Conservation (phyloP, 1,140 invertebrate genomes). For the Oedothorax gibbosus region DNA sequence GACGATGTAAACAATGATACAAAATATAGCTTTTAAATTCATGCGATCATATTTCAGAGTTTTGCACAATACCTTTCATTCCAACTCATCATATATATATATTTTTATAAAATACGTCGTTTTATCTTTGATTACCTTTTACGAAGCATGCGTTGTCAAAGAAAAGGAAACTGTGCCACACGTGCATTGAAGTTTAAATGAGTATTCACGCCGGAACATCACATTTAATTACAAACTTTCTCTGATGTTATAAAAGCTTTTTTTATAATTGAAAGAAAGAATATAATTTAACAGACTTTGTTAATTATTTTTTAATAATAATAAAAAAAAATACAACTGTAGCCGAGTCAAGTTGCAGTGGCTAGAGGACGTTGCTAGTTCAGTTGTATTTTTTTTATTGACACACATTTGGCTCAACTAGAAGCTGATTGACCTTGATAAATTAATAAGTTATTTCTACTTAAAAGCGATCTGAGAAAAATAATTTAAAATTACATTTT, state of each 20-base stretch:
- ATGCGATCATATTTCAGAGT: background rate
- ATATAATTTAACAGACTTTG: constrained; percentile 1
- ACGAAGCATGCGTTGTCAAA: constrained; percentile 31
- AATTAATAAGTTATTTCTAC: too few species aligned
- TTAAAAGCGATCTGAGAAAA: too few species aligned
- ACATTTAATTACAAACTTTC: too few species aligned
- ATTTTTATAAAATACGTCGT: background rate
- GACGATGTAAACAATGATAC: background rate
- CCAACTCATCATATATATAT: too few species aligned
- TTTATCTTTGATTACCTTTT: constrained; percentile 18
- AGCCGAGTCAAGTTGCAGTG: background rate
- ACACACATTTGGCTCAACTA: too few species aligned
- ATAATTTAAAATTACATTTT: too few species aligned
- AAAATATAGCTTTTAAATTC: background rate
- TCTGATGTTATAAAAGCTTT: background rate
- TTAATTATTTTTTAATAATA: background rate
- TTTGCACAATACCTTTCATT: background rate
- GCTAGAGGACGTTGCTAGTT: too few species aligned
- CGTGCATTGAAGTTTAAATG: background rate
- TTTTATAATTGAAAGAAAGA: background rate
- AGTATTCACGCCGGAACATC: background rate
- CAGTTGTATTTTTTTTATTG: too few species aligned
- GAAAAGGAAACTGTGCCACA: constrained; percentile 35
- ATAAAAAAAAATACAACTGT: constrained; percentile 8
- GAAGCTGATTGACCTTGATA: too few species aligned